These are phyloP conservation scores for Microplitis manilae DNA, from an alignment of 2,888 invertebrate species.

Conservation along the genomic window DNA sequence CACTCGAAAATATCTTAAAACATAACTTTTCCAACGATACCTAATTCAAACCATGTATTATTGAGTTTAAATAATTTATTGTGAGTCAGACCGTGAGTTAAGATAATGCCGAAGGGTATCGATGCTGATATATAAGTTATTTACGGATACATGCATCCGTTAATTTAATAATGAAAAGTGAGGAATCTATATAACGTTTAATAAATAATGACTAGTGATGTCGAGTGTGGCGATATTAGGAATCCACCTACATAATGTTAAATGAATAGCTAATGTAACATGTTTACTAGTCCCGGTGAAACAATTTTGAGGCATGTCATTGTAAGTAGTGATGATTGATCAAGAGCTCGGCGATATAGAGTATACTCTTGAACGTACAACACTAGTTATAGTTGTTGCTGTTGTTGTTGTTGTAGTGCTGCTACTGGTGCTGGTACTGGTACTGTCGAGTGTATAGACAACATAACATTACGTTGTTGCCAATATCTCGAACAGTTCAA, in stretches of 20 bases:
- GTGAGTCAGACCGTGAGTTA: not conserved
- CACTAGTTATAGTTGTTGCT: not conserved
- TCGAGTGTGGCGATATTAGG: not conserved
- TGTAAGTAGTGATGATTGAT: conserved; percentile 30
- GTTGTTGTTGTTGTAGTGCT: not conserved
- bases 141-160: not conserved
- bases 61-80: not conserved
- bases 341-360: conserved; percentile 12
- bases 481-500: conserved; percentile 63
- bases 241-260: conserved; percentile 12
- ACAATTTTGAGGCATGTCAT: conserved; percentile 37
- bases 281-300: not conserved
- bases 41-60: not conserved
- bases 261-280: conserved; percentile 17
- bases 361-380: not conserved
- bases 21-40: not conserved
- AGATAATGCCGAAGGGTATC: not conserved
- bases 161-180: conserved; percentile 6
- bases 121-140: not conserved
- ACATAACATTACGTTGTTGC: conserved; percentile 50
- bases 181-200: not conserved
- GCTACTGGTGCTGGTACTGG: not conserved
- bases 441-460: conserved; percentile 7
- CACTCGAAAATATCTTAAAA: too few species aligned
- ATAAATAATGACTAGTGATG: not conserved